Percentiles rank a stretch among this genome's conserved stretches.
These are phyloP conservation scores for Nephrotoma flavescens DNA, from an alignment of 2,888 invertebrate genomes.

Conservation along the genomic window DNA sequence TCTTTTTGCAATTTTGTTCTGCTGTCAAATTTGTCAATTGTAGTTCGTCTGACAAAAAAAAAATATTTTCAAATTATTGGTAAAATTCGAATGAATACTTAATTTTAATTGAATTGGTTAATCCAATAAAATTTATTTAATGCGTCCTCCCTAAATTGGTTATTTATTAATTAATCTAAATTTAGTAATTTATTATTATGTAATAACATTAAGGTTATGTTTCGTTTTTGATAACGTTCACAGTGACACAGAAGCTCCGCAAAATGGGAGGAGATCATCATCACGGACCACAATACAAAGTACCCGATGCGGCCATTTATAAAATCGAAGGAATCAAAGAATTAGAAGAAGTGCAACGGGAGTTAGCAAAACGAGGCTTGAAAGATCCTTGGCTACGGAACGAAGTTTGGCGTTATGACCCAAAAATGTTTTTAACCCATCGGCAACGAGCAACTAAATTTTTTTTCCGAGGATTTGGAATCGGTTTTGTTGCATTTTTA, in stretches of 20 bases:
- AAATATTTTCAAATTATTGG: neutral
- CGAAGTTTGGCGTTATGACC: slow-evolving; percentile 67
- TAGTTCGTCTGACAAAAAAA: neutral
- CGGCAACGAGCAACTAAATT: slow-evolving; percentile 29
- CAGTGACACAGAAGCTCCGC: neutral
- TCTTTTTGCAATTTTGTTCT: neutral
- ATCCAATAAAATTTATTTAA: neutral
- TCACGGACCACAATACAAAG: slow-evolving; percentile 40
- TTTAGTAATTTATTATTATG: neutral
- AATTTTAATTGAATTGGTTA: neutral
- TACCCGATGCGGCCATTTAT: slow-evolving; percentile 60
- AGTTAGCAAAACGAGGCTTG: slow-evolving; percentile 54
- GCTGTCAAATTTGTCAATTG: neutral
- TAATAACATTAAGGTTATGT: neutral
- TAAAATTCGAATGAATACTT: neutral
- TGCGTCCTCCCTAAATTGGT: neutral
- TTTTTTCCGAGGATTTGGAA: slow-evolving; percentile 48
- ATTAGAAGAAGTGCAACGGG: slow-evolving; percentile 45
- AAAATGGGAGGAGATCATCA: slow-evolving; percentile 40
- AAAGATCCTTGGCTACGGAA: slow-evolving; percentile 81
- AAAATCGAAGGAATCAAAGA: slow-evolving; percentile 54
- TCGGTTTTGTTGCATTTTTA: slow-evolving; percentile 44
- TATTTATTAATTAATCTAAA: neutral
- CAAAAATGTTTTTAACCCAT: slow-evolving; percentile 41
- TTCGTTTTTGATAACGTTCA: neutral